phyloP scores from a whole-genome alignment of 2,113 vertebrate species.

The Ramphastos sulfuratus region DNA sequence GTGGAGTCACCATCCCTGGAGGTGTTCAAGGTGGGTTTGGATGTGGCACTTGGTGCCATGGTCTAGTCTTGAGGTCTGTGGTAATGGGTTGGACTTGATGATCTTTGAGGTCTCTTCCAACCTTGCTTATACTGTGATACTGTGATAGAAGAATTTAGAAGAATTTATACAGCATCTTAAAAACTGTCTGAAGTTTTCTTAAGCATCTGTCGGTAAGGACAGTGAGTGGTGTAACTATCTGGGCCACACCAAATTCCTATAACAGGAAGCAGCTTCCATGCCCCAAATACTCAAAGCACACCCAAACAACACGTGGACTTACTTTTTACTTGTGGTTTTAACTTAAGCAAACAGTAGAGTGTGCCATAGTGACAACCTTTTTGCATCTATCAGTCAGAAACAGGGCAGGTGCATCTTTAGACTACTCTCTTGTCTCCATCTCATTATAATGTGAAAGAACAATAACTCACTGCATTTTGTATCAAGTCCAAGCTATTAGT shows the following conservation, averaged over 20 bases:
- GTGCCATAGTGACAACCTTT: background rate
- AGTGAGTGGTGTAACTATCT: background rate
- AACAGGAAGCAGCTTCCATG: background rate
- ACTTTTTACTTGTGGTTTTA: background rate
- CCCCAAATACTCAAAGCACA: background rate
- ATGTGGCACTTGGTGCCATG: no score
- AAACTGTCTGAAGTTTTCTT: background rate
- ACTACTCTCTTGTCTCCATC: background rate
- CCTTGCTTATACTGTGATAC: no score
- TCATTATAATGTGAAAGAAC: background rate
- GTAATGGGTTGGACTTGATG: no score
- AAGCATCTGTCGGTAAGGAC: background rate
- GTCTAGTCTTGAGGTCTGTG: no score
- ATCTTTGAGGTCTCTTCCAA: no score
- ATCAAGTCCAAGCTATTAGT: background rate
- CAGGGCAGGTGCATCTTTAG: background rate
- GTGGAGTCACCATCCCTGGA: no score
- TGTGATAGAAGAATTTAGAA: no score
- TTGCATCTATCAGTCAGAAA: background rate
- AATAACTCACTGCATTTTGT: background rate
- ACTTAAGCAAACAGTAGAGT: background rate
- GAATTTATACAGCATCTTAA: background rate
- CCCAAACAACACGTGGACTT: background rate
- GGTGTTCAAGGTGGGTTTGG: no score
- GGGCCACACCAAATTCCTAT: background rate